Percentiles rank a stretch among this genome's conserved stretches.
Evolutionary conservation across 1,140 invertebrate species (phyloP).

Genomic region (Caenorhabditis briggsae): DNA sequence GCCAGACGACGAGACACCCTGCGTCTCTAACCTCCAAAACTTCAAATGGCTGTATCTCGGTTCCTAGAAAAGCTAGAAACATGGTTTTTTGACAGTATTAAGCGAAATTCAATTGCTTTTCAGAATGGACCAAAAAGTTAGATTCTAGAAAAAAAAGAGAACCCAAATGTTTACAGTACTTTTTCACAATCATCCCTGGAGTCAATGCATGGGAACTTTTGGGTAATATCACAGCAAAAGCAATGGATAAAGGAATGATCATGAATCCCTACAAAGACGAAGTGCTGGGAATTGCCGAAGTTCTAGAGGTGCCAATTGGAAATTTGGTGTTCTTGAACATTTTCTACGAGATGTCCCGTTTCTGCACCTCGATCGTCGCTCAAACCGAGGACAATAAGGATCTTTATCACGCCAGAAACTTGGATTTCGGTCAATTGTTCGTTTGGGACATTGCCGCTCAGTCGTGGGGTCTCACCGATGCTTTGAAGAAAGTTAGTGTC

Average conservation of each 20-base stretch:
- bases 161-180: slow-evolving; percentile 20
- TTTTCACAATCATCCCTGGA: slow-evolving; percentile 57
- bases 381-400: slow-evolving; percentile 74
- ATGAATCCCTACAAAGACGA: slow-evolving; percentile 64
- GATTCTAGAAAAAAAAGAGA: not conserved
- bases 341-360: slow-evolving; percentile 81
- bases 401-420: slow-evolving; percentile 78
- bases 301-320: slow-evolving; percentile 71
- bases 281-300: slow-evolving; percentile 63
- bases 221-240: slow-evolving; percentile 41
- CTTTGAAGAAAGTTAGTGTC: slow-evolving; percentile 80
- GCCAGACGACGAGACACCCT: no score
- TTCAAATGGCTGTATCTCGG: no score
- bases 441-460: slow-evolving; percentile 78
- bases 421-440: slow-evolving; percentile 82
- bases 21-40: no score
- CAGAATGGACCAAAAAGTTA: no score
- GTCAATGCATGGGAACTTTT: slow-evolving; percentile 58
- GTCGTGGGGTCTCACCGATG: slow-evolving; percentile 80
- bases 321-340: slow-evolving; percentile 81
- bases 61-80: no score
- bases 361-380: slow-evolving; percentile 81
- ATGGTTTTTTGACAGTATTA: no score
- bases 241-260: slow-evolving; percentile 58
- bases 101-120: no score